Evolutionary conservation across 2,888 invertebrate species (phyloP), one percentile per base, ranked within the genome.

Genomic region (Abrostola tripartita): DNA sequence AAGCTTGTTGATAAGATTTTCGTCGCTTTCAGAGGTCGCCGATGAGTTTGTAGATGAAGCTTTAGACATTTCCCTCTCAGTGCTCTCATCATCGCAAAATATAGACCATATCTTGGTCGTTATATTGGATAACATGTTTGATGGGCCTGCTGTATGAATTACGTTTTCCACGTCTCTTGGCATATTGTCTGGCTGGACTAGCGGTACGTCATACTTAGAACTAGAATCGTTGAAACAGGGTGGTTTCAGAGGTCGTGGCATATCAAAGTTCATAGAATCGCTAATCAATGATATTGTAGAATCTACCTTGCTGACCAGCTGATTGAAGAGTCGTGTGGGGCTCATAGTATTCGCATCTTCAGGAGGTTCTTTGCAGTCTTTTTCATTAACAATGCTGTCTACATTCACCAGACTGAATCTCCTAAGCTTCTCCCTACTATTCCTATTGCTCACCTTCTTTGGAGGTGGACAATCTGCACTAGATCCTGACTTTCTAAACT

Each of bases 91-190:
- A 7, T 86, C 82, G 12, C 65, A 54, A 51, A 89, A 88, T 44
- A 89, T 82, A 0, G 88, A 84, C 50, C 68, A 83, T 40, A 89
- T 77, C 65, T 78, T 88, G 0, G 82, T 81, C 55, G 83, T 88
- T 38, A 88, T 80, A 0, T 79, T 56, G 38, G 81, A 66, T 44
- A 89, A 88, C 7, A 89, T 59, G 37, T 78, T 82, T 6, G 76
- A 78, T 0, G 81, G 58, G 7, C 52, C 37, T 7, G 50, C 1
- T 10, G 57, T 8, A 4, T 40, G 7, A 0, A 57, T 2, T 37
- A 56, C 0, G 8, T 73, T 59, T 8, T 70, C 55, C 5, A 75
- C 44, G 14, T 77, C 62, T 37, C 65, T 69, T 0, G 80, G 59
- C 6, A 74, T 53, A 37, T 79, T 47, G 61, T 10, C 65, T 74